Base-by-base conservation (phyloP, 2,888 invertebrate species). In the Zelleria hepariella region DNA sequence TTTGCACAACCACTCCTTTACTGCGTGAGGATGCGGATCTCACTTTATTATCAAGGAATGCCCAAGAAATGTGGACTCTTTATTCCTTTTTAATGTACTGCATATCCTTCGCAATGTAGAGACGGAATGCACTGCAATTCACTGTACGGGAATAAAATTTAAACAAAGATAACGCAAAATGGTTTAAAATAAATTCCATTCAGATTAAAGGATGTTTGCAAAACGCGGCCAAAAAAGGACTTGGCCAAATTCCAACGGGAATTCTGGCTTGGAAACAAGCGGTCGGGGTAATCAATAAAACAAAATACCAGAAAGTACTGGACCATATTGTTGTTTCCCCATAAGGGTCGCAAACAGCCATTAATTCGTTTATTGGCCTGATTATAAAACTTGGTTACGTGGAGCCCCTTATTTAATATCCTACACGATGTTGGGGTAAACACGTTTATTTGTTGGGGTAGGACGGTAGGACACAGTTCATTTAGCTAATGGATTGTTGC, bases 201-300 rank as follows among this genome's bases (percentile, higher is more conserved):
- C 53, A n/a, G 23, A 24, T 53, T 24, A 68, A 63, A 67, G 58
- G 62, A 67, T 61, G 65, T 65, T 61, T 63, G 62, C 62, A 65
- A 64, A 62, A 59, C 62, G 60, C 59, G 21, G 49, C 62, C 60
- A 67, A 68, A 69, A 68, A 67, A 68, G 67, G 64, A 66, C 27
- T 63, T 73, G 71, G 73, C 70, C 60, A 52, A 58, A 54, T 62
- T 62, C 71, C 73, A 73, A 65, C 23, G 65, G 67, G 68, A 71
- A 69, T 64, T 63, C 62, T 60, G 62, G 59, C 64, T 63, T 66
- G 63, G 64, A 65, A 58, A 53, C 53, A 24, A 20, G 60, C 59
- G 58, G 62, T 62, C 62, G 63, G 58, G 61, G 10, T 60, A 59
- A 65, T 64, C 62, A 65, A 66, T 68, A 65, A 66, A n/a, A 65